phyloP scores from a whole-genome alignment of 2,888 invertebrate species.

The Latrodectus elegans region DNA sequence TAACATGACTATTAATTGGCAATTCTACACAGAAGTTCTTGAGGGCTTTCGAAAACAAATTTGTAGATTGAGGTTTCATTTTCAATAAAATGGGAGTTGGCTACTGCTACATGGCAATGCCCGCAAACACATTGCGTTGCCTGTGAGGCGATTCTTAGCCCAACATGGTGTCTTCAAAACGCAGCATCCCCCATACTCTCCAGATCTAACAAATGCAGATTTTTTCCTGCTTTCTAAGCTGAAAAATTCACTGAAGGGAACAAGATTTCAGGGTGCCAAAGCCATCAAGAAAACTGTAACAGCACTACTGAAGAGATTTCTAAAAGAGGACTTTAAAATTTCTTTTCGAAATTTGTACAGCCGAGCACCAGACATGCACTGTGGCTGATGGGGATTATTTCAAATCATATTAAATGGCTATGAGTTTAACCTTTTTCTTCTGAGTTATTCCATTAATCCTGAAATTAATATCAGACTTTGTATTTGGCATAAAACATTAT shows the following conservation, averaged over 20 bases:
- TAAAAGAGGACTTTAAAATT: background rate
- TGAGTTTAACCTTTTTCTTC: background rate
- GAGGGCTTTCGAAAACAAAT: too few species aligned
- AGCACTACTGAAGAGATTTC: background rate
- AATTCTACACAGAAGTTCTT: too few species aligned
- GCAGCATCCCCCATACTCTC: conserved; percentile 9
- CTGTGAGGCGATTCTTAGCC: conserved; percentile 9
- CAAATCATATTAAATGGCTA: background rate
- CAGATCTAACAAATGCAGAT: background rate
- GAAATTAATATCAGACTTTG: background rate
- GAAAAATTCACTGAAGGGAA: background rate
- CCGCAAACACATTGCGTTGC: background rate
- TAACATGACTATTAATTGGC: too few species aligned
- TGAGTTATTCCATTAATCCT: background rate
- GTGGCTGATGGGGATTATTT: conserved; percentile 8
- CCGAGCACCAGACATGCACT: background rate
- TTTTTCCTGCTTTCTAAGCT: background rate
- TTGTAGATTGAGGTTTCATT: too few species aligned
- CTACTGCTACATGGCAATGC: too few species aligned
- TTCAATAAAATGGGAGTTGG: too few species aligned
- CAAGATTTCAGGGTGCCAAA: background rate
- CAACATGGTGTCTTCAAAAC: conserved; percentile 4
- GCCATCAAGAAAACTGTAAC: too few species aligned
- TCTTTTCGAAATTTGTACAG: conserved; percentile 17
- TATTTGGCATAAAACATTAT: background rate